Evolutionary conservation across 2,113 vertebrate genomes (phyloP).

Genomic region (Varanus komodoensis): DNA sequence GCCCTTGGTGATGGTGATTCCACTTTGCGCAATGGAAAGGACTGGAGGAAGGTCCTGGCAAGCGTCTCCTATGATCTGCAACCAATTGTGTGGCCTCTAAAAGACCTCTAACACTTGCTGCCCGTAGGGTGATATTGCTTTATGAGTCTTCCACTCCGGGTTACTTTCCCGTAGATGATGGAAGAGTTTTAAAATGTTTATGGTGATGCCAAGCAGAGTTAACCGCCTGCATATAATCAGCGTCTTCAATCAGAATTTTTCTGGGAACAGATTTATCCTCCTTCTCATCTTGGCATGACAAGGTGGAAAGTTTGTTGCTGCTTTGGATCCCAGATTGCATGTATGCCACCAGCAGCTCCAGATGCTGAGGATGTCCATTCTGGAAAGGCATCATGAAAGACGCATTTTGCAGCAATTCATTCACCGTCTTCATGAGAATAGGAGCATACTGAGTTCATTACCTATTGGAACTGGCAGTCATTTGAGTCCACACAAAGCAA

Average conservation of each 20-base stretch:
- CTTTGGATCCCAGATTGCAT: conserved; percentile 11
- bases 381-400: background rate
- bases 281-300: conserved; percentile 32
- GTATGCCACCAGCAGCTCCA: conserved; percentile 14
- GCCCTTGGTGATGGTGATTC: background rate
- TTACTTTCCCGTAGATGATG: conserved; percentile 20
- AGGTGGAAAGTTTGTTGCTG: conserved; percentile 36
- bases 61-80: background rate
- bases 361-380: conserved; percentile 7
- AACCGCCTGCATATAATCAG: conserved; percentile 30
- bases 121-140: background rate
- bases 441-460: background rate
- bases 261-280: conserved; percentile 23
- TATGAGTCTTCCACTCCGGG: background rate
- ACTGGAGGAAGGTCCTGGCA: background rate
- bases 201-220: conserved; percentile 1
- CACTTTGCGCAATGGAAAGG: background rate
- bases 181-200: background rate
- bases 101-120: background rate
- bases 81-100: background rate
- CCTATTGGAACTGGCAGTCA: background rate
- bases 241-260: conserved; percentile 28
- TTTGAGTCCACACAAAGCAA: background rate
- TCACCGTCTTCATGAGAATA: background rate
- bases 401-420: background rate